Evolutionary conservation across 1,140 invertebrate species (phyloP).

Genomic region (honey bee (Apis mellifera)): DNA sequence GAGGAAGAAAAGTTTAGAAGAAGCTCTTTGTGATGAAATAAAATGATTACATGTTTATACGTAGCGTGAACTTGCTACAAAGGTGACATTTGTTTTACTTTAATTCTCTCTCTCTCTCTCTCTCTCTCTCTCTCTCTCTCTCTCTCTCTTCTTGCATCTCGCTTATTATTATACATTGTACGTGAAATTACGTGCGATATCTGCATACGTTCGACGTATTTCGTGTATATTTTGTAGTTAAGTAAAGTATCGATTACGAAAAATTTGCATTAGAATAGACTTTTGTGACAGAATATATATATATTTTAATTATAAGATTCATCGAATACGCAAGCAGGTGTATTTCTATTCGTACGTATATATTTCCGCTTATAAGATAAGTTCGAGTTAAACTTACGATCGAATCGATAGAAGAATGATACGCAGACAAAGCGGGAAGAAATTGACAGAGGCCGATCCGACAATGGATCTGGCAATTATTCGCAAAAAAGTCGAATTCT

Average conservation of each 20-base stretch:
- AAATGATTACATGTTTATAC: neutral
- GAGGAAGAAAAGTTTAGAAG: neutral
- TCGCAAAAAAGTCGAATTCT: too few species aligned
- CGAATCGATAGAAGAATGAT: neutral
- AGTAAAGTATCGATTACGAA: neutral
- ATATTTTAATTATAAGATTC: too few species aligned
- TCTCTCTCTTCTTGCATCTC: neutral
- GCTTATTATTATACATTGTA: neutral
- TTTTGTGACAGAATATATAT: neutral
- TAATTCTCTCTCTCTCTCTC: conserved; percentile 23
- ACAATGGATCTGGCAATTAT: neutral
- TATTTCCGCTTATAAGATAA: neutral
- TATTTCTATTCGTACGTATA: neutral
- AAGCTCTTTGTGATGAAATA: conserved; percentile 9
- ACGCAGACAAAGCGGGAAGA: neutral
- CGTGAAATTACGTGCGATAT: conserved; percentile 12
- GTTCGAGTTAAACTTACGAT: neutral
- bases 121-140: conserved; percentile 18
- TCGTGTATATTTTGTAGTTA: neutral
- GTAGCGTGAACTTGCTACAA: neutral
- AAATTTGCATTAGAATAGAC: neutral
- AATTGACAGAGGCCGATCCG: too few species aligned
- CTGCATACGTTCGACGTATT: neutral
- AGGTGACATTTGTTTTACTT: neutral
- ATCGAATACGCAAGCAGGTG: neutral